These are phyloP conservation scores for Prionace glauca DNA, from an alignment of 2,797 vertebrate genomes.

Conservation along the genomic window DNA sequence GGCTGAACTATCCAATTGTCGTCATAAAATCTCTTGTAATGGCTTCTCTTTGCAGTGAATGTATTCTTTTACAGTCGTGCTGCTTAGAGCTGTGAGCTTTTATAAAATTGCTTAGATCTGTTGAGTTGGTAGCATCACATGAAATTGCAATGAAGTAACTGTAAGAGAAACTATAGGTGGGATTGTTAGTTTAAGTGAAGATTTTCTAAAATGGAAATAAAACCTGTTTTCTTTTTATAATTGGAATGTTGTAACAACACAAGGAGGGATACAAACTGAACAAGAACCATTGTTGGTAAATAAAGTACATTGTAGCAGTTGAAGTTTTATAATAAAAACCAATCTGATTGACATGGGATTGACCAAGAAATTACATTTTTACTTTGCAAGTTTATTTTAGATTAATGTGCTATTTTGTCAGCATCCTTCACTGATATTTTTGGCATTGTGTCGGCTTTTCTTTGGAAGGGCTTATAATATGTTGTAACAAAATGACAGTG, in stretches of 20 bases:
- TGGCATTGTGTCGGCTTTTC: not conserved
- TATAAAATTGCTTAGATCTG: not conserved
- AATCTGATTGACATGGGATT: not conserved
- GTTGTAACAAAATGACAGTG: not conserved
- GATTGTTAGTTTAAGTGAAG: not conserved
- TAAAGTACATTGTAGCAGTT: not conserved
- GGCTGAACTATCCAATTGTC: not conserved
- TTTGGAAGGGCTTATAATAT: constrained; percentile 7
- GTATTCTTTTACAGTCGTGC: not conserved
- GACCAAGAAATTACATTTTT: not conserved
- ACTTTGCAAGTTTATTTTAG: not conserved
- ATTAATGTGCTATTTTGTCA: not conserved
- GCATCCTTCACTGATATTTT: not conserved
- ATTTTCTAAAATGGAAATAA: constrained; percentile 10
- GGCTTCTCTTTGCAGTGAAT: not conserved
- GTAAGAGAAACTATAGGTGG: not conserved
- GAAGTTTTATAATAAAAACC: not conserved
- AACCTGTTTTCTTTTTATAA: not conserved
- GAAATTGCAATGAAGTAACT: not conserved
- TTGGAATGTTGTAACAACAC: not conserved
- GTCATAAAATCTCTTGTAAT: not conserved
- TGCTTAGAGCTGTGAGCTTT: not conserved
- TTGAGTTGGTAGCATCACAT: not conserved
- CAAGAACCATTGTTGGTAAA: not conserved
- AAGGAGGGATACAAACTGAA: not conserved